Evolutionary conservation across 2,888 invertebrate genomes (phyloP), one percentile per base, ranked within the genome.

Genomic region (Blera fallax): DNA sequence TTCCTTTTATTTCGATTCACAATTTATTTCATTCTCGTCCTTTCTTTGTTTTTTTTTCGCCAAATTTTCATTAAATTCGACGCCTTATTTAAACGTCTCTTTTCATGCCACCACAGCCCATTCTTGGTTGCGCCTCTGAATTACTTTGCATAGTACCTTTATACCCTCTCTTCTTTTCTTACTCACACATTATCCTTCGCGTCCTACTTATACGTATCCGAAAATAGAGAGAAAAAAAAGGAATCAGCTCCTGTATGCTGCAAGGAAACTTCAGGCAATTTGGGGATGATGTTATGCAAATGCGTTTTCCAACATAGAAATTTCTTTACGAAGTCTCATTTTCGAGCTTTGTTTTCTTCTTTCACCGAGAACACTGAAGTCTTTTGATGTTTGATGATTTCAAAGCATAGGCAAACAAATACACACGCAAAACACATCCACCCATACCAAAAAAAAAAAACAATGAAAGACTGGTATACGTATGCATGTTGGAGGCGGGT

Each of bases 231-330:
- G n/a, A 14, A n/a, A 5, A 14, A n/a, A 40, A n/a, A n/a, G 14
- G 78, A 14, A 21, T 16, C 69, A 60, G 24, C 72, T 83, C 67
- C 72, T 83, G 65, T 65, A 78, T 67, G 80, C 84, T 79, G 79
- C 84, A 84, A 62, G 64, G 67, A 34, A 50, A 80, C 79, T 80
- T 64, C 32, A 64, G 74, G 80, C 84, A 84, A 74, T 84, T 84
- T 67, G n/a, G 65, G 72, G 78, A 83, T 73, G 78, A 83, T 83
- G 78, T 78, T 83, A 83, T 83, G 83, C 78, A 78, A 83, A 83
- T 83, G 78, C 72, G 60, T 78, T 78, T 72, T 69, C 64, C 29
- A 29, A 40, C 64, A 60, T 45, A 52, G 52, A 72, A 60, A 65
- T 78, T 78, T 78, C 82, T 72, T 78, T 78, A 54, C 58, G 65